Conservation (phyloP, 2,113 vertebrate genomes). For the Psephotus haematonotus region DNA sequence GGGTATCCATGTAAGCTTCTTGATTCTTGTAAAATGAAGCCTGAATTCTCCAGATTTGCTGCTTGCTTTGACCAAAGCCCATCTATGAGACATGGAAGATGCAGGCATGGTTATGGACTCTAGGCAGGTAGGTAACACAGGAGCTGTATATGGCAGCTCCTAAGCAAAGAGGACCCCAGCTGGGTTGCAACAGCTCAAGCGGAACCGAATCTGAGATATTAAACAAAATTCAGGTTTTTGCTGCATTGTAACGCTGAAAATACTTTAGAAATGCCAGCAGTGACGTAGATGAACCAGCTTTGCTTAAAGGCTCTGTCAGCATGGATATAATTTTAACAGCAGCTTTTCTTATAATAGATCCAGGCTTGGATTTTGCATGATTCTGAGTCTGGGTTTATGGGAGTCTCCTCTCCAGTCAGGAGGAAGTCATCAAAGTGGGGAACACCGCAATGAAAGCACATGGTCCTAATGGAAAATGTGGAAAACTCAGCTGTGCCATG, state of each 20-base stretch:
- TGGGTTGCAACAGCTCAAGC: background rate
- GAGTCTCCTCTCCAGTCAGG: background rate
- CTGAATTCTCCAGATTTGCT: background rate
- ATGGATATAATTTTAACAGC: background rate
- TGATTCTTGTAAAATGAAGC: background rate
- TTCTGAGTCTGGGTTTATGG: background rate
- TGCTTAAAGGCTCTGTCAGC: background rate
- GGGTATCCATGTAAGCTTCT: background rate
- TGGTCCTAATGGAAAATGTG: background rate
- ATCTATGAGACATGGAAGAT: background rate
- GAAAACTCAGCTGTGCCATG: background rate
- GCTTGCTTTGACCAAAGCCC: background rate
- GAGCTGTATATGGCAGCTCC: background rate
- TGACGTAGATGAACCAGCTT: background rate
- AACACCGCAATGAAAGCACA: background rate
- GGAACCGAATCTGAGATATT: background rate
- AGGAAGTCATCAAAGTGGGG: background rate
- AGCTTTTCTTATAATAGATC: background rate
- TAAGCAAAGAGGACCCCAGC: background rate
- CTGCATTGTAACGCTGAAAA: background rate
- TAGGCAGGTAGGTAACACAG: background rate
- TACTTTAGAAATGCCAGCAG: background rate
- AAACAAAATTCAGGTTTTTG: background rate
- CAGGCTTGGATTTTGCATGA: background rate
- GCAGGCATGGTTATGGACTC: accelerated